Base-by-base conservation (phyloP, 2,797 vertebrate species). In the Margarornis squamiger region DNA sequence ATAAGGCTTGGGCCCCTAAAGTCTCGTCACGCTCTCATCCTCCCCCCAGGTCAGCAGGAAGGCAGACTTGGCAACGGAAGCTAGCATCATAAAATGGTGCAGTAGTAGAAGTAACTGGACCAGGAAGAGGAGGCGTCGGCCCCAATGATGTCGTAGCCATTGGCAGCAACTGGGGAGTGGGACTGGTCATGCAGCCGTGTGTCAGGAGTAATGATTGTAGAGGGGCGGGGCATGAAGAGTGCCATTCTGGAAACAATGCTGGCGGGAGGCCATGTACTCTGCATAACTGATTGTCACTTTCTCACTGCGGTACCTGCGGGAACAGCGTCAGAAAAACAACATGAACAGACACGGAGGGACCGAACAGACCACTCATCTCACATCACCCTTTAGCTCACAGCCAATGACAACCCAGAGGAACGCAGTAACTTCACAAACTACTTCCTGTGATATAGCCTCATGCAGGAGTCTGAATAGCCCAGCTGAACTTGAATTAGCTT, bases 171-270 rank as follows among this genome's bases (percentile, higher is more conserved):
- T 67, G 98, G 96, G 97, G 98, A 97, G 93, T 97, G 98, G 97
- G 98, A 98, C 98, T 98, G 98, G 97, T 98, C 97, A 97, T 98
- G 98, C 98, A 98, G 98, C 98, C 97, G 88, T 97, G 98, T 98
- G 98, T 98, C 98, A 98, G 98, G 98, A 98, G 98, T 98, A 98
- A 98, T 98, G 98, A 98, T 98, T 98, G 98, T 98, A 98, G 95
- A 98, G 98, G 97, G 98, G 98, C 1, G 98, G 98, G 96, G 98
- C 98, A 98, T 98, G 98, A 97, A 98, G 98, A 97, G 98, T 97
- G 97, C 98, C 98, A 67, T 98, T 98, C 97, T 98, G 98, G 96
- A 98, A 98, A 97, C 97, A 98, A 82, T 98, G 98, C 92, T 98
- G 98, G 79, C 98, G 98, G 93, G 98, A 98, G 97, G 98, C 98